These are phyloP conservation scores for Whitmania pigra DNA, from an alignment of 1,140 invertebrate species.

Conservation along the genomic window DNA sequence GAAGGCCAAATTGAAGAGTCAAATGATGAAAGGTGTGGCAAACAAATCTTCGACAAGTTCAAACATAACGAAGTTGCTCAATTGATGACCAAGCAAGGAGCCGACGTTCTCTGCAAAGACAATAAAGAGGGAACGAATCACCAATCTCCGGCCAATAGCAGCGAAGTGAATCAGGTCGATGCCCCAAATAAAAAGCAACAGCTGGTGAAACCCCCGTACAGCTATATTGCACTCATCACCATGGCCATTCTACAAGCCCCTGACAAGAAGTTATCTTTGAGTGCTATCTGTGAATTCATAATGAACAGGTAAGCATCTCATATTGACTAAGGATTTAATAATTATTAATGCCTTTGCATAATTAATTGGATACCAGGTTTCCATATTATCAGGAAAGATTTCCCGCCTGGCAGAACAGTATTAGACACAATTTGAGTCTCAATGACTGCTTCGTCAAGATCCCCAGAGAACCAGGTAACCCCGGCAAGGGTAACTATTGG, in stretches of 20 bases:
- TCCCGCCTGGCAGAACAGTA: slow-evolving; percentile 61
- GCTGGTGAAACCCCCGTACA: slow-evolving; percentile 82
- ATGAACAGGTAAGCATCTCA: slow-evolving; percentile 66
- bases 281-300: slow-evolving; percentile 97
- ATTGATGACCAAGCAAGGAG: too few relatives aligned
- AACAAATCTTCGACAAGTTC: too few relatives aligned
- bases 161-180: background rate
- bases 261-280: slow-evolving; percentile 85
- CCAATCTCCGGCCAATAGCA: slow-evolving; percentile 12
- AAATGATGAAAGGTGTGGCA: too few relatives aligned
- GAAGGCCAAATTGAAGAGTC: too few relatives aligned
- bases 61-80: too few relatives aligned
- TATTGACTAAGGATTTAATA: background rate
- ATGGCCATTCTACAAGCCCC: slow-evolving; percentile 96
- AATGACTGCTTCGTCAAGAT: slow-evolving; percentile 99
- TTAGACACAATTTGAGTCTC: slow-evolving; percentile 87
- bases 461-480: slow-evolving; percentile 89
- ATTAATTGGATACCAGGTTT: background rate
- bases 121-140: too few relatives aligned
- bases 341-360: background rate
- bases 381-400: slow-evolving; percentile 41
- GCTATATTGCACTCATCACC: slow-evolving; percentile 92
- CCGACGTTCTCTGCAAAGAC: too few relatives aligned
- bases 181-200: slow-evolving; percentile 25
- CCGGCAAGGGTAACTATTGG: slow-evolving; percentile 92